Evolutionary conservation across 1,140 invertebrate genomes (phyloP).

Genomic region (Drosophila santomea): DNA sequence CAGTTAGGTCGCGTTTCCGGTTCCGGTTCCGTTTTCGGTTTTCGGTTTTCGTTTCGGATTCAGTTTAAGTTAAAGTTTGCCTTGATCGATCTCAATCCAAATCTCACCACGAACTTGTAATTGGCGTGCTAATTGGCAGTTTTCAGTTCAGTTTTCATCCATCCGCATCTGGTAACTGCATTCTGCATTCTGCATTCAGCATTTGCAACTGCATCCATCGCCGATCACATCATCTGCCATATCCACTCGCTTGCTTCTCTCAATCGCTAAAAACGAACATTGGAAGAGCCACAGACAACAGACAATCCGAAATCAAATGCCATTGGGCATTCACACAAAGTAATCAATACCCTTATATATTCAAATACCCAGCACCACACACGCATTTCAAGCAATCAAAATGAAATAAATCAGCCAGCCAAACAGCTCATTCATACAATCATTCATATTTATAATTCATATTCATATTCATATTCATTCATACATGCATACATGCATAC

Average conservation of each 20-base stretch:
- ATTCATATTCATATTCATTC: conserved; percentile 1
- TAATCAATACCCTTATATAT: no score
- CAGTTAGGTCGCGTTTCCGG: conserved; percentile 21
- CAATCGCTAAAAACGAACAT: conserved; percentile 20
- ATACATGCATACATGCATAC: background rate
- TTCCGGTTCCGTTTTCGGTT: no score
- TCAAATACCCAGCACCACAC: conserved; percentile 26
- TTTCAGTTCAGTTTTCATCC: conserved; percentile 58
- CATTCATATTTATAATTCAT: conserved; percentile 47
- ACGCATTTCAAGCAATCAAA: conserved; percentile 4
- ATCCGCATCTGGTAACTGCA: conserved; percentile 41
- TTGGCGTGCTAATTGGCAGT: conserved; percentile 75
- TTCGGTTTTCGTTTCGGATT: conserved; percentile 1
- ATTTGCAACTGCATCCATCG: conserved; percentile 27
- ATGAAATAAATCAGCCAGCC: background rate
- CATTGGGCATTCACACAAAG: background rate
- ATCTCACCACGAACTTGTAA: conserved; percentile 36
- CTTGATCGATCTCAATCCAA: conserved; percentile 27
- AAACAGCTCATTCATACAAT: conserved; percentile 22
- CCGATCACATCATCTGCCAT: conserved; percentile 38
- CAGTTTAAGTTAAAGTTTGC: conserved; percentile 10
- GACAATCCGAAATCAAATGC: conserved; percentile 1
- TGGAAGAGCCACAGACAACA: conserved; percentile 21
- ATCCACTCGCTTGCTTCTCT: conserved; percentile 41
- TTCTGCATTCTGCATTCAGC: conserved; percentile 4